Evolutionary conservation across 1,140 invertebrate genomes (phyloP), one percentile per base, ranked within the genome.

Genomic region (Drosophila aff.): DNA sequence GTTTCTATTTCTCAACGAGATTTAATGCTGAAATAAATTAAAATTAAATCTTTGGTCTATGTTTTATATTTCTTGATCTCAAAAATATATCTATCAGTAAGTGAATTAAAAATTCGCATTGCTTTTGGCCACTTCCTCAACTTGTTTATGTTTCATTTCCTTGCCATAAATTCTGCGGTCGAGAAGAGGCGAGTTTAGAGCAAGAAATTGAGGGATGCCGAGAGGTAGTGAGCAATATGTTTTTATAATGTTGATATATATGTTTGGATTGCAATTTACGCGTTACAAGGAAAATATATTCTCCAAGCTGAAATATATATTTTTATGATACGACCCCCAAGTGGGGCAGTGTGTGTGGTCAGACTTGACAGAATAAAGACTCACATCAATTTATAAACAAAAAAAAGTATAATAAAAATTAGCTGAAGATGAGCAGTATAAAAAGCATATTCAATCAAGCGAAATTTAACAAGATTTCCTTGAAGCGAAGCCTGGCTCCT

Each of bases 381-480:
- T 49, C 38, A 41, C 21, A 46, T 31, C n/a, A 40, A 43, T 28
- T 49, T 23, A 28, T 18, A 57, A 28, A 44, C 9, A 21, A 31
- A 52, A 10, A 10, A n/a, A 47, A 44, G 7, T 7, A 40, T 16
- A 44, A 46, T 40, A 49, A 40, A 40, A 44, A 46, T 40, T 18
- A 53, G 46, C 16, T n/a, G 5, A 40, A 16, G 23, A 13, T 26
- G 11, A 28, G 21, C 40, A 52, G 57, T 43, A 57, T 73, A 71
- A 77, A 79, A 72, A 73, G 61, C 79, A 83, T 81, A 87, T 87
- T 87, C 72, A 87, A 87, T 87, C 84, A 84, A 90, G 84, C 83
- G 77, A 74, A 78, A 90, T 90, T 90, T 74, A 76, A 84, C 77
- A 75, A 87, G 83, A 87, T 90, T 87, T 87, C 83, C 77, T 65